Conservation (phyloP, 2,113 vertebrate species). For the Uria lomvia region DNA sequence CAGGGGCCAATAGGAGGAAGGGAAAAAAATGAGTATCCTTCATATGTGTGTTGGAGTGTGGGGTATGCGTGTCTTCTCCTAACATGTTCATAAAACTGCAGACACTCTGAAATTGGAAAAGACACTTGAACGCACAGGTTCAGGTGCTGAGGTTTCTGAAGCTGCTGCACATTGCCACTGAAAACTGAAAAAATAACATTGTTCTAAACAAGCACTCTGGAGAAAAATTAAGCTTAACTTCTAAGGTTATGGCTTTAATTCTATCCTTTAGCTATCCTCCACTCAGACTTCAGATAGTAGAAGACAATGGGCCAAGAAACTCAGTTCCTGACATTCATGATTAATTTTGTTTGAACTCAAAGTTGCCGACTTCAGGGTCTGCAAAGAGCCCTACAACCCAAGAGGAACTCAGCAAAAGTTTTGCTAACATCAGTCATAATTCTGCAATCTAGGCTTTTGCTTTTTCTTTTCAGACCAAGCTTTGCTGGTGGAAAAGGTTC, state of each 20-base stretch:
- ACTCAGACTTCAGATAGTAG: not conserved
- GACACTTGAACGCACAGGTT: not conserved
- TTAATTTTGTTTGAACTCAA: not conserved
- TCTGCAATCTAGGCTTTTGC: not conserved
- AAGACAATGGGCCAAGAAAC: not conserved
- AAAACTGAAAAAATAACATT: not conserved
- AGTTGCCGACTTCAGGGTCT: not conserved
- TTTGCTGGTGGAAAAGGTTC: not conserved
- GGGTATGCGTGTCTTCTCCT: not conserved
- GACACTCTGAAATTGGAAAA: not conserved
- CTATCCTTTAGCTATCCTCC: not conserved
- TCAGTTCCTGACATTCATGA: not conserved
- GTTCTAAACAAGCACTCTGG: not conserved
- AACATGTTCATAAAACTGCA: not conserved
- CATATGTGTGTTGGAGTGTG: too few relatives aligned
- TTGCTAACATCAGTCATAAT: not conserved
- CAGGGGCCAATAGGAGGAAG: rapidly evolving
- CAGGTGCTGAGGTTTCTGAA: not conserved
- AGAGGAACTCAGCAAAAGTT: not conserved
- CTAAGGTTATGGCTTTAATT: not conserved
- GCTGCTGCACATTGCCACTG: not conserved
- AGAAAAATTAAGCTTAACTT: not conserved
- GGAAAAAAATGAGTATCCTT: not conserved
- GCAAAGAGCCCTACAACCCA: not conserved
- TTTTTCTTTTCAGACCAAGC: not conserved